phyloP scores from a whole-genome alignment of 2,113 vertebrate genomes.

The Chamaea fasciata region DNA sequence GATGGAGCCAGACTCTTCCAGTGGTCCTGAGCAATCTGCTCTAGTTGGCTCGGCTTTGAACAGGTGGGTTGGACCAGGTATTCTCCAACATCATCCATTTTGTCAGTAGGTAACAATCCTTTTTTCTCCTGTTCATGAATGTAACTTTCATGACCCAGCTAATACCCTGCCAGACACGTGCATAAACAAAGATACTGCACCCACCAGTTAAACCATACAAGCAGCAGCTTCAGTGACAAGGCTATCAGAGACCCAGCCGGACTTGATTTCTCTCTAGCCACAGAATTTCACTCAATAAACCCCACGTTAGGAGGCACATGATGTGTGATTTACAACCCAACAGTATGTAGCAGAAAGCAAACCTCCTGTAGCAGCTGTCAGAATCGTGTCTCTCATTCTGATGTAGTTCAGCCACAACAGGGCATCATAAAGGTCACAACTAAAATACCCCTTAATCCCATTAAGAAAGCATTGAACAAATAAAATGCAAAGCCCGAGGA shows the following conservation, averaged over 20 bases:
- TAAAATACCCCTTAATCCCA: background rate
- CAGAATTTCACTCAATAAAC: background rate
- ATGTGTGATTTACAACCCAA: background rate
- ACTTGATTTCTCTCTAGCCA: background rate
- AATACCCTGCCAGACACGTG: background rate
- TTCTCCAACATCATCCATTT: background rate
- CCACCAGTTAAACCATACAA: background rate
- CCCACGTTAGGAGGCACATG: background rate
- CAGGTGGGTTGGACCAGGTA: background rate
- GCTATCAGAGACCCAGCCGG: background rate
- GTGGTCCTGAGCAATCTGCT: background rate
- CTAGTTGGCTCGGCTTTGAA: background rate
- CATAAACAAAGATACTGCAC: background rate
- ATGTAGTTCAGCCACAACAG: background rate
- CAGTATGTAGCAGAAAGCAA: background rate
- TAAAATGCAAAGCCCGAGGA: background rate
- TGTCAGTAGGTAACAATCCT: background rate
- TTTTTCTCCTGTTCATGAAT: background rate
- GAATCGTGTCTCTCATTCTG: background rate
- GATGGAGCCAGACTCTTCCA: background rate
- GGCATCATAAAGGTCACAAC: background rate
- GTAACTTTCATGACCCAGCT: background rate
- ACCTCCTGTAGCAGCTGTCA: background rate
- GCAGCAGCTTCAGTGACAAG: background rate
- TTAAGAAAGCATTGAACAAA: background rate